phyloP scores from a whole-genome alignment of 1,140 invertebrate species.

The Drosophila punjabiensis region DNA sequence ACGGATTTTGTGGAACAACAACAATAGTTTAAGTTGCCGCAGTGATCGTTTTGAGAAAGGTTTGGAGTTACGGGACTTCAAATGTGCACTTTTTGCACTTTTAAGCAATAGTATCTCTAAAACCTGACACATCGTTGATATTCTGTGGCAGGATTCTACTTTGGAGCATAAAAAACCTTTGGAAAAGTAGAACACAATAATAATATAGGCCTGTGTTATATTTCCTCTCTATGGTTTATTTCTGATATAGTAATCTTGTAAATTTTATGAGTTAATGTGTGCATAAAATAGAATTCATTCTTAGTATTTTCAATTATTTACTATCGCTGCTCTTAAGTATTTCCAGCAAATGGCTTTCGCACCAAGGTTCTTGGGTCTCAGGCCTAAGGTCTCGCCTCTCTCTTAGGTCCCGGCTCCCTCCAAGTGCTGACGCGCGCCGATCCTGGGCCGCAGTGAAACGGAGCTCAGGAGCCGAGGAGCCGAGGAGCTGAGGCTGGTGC shows the following conservation, averaged over 20 bases:
- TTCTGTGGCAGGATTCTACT: no score
- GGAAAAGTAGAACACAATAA: no score
- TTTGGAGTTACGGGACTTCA: background rate
- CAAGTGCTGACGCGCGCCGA: constrained; percentile 75
- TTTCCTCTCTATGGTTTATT: no score
- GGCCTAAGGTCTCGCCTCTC: background rate
- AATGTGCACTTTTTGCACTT: no score
- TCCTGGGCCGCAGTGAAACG: constrained; percentile 40
- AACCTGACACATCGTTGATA: no score
- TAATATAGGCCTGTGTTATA: no score
- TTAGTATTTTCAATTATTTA: background rate
- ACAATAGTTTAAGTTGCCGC: background rate
- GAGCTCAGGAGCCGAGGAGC: background rate
- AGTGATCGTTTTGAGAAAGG: background rate
- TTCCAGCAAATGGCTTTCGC: background rate
- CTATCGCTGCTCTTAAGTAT: background rate
- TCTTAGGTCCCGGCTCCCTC: constrained; percentile 26
- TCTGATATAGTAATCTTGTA: no score
- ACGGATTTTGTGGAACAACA: background rate
- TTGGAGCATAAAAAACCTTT: no score
- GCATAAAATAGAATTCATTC: no score
- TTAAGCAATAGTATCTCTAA: no score
- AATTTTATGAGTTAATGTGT: no score
- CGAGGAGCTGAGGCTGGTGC: constrained; percentile 19
- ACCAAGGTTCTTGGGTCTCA: constrained; percentile 10